Base-by-base conservation (phyloP, 2,113 vertebrate species). In the Stigmatopora argus region DNA sequence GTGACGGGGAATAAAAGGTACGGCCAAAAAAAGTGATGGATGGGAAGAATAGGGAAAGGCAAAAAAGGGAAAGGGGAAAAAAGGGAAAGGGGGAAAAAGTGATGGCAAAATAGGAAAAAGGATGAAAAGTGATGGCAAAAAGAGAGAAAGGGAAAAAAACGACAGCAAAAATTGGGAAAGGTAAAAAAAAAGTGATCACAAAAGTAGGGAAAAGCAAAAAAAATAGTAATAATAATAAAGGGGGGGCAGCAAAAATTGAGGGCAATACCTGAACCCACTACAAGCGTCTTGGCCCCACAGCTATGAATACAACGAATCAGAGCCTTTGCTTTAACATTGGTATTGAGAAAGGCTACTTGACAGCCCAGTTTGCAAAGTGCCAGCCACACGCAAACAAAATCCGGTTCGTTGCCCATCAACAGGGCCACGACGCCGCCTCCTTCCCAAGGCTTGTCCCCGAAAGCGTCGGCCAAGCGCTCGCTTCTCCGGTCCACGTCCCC, bases 321-420 rank as follows among this genome's bases (percentile, higher is more conserved):
- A 3, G 92, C 87, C 13, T 49, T 78, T 35, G 88, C 66, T 49
- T 91, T 92, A 17, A 92, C 3, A 84, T 92, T 95, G 80, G 81
- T 87, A 88, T 95, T 98, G 61, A 98, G 90, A 72, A 97, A 96
- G 0, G 94, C 94, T 64, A 93, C 92, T 41, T 90, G 79, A 0
- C 94, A 96, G 79, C 94, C 94, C 75, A 97, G 48, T 53, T 96
- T 95, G 26, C 90, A 88, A 58, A 96, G 81, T 1, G 93, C 95
- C 0, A 98, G 89, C 96, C 95, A 97, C 19, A 88, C 88, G 0
- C 94, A 91, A 1, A 98, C 60, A 41, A 97, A 98, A 69, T 97
- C 93, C 0, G 96, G 92, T 49, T 96, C 94, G 0, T 97, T 98
- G 83, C 78, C 86, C 94, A 98, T 95, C 64, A 95, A 77, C 77